Evolutionary conservation across 2,888 invertebrate genomes (phyloP).

Genomic region (Ophion ventricosus): DNA sequence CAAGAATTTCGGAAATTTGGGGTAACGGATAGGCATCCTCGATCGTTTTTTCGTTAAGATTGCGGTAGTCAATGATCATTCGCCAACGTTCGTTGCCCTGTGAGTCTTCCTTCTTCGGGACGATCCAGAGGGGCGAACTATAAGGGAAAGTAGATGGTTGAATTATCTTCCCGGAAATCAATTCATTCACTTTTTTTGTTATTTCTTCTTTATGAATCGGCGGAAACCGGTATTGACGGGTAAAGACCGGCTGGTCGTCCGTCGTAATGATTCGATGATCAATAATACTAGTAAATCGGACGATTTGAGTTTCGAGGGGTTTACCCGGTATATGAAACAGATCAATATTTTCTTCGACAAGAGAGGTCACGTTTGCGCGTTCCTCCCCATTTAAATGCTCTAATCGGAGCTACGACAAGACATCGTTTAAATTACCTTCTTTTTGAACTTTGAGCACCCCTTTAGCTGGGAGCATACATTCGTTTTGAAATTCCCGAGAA

Average conservation of each 20-base stretch:
- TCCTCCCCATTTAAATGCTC: constrained; percentile 38
- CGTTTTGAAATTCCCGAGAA: constrained; percentile 6
- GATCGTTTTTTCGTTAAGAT: constrained; percentile 31
- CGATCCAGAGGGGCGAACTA: constrained; percentile 35
- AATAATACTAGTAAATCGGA: too few species aligned
- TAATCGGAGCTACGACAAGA: constrained; percentile 10
- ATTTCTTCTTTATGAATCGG: too few species aligned
- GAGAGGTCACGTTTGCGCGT: too few species aligned
- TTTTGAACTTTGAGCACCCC: constrained; percentile 2
- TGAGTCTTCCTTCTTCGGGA: constrained; percentile 43
- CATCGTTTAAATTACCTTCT: not conserved
- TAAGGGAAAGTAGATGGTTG: too few species aligned
- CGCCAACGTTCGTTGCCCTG: constrained; percentile 41
- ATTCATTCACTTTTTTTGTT: too few species aligned
- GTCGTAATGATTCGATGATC: too few species aligned
- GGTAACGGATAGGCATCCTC: constrained; percentile 75
- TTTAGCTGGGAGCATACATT: not conserved
- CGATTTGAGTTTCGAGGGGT: too few species aligned
- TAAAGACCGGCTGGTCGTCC: too few species aligned
- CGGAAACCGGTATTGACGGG: too few species aligned
- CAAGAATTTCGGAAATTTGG: constrained; percentile 78
- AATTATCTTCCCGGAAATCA: too few species aligned
- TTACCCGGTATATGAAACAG: too few species aligned
- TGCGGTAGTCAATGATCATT: constrained; percentile 33
- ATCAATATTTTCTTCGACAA: too few species aligned